Evolutionary conservation across 2,797 vertebrate genomes (phyloP), one percentile per base, ranked within the genome.

Genomic region (Kryptopterus vitreolus): DNA sequence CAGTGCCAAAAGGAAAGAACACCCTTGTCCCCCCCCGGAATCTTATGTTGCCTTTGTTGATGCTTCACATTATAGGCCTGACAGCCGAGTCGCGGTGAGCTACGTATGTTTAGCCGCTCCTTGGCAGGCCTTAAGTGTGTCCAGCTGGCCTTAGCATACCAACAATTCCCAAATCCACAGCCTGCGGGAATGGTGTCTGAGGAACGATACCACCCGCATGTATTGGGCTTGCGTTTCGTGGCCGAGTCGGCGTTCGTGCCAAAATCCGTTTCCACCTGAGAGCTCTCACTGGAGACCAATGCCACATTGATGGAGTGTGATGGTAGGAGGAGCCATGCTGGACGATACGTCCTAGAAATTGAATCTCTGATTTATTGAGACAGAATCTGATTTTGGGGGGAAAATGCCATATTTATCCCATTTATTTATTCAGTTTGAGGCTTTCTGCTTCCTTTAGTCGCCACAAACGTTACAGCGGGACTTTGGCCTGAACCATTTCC

Each of bases 71-170:
- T 57, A n/a, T 71, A 78, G 59, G 78, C 58, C 33, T 58, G 79
- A 78, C 82, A 78, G 70, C 76, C 66, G 68, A 84, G 77, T 68
- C 22, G 52, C 43, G 57, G 69, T 81, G 82, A 83, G 53, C 74
- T 78, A 66, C 82, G 62, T 78, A 74, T 84, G 84, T 83, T 84
- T 86, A 82, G 76, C 31, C 58, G 69, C 38, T 72, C 61, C 82
- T 80, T 86, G 82, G 82, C 79, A 84, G 82, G 72, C 80, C n/a
- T 70, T 75, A 83, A 81, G 80, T 71, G 80, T 85, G 63, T 84
- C 85, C 87, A 88, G 86, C 85, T 87, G 83, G 78, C 71, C 79
- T 72, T 78, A 85, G 85, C 84, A 85, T 85, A 79, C 82, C 81
- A 76, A 82, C 71, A 62, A 13, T 65, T 83, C 76, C 81, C 59